A percentile compares a stretch with the other conserved stretches of the same genome.
Evolutionary conservation across 1,140 invertebrate species (phyloP).

Genomic region (Polyergus mexicanus): DNA sequence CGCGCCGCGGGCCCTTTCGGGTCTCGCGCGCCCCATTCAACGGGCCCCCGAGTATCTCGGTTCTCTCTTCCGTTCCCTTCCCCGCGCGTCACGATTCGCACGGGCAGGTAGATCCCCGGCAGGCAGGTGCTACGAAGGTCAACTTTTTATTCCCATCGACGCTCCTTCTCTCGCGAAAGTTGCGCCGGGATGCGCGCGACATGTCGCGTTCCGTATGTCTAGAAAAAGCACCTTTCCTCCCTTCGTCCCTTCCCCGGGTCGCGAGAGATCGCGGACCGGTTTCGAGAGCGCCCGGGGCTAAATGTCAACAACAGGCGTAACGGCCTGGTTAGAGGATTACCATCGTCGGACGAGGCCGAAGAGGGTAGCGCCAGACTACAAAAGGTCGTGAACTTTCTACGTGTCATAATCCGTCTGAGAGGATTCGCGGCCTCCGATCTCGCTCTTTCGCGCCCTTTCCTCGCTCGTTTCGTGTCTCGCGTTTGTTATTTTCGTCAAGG

Average conservation of each 20-base stretch:
- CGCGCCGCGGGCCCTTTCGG: conserved; percentile 48
- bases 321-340: conserved; percentile 84
- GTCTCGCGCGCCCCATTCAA: background rate
- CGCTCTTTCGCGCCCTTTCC: conserved; percentile 47
- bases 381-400: conserved; percentile 85
- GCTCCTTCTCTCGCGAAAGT: conserved; percentile 36
- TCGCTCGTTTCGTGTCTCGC: background rate
- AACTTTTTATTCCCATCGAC: conserved; percentile 69
- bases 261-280: conserved; percentile 78
- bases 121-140: conserved; percentile 73
- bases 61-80: background rate
- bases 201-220: conserved; percentile 50
- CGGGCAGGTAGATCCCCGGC: conserved; percentile 51
- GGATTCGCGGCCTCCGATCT: conserved; percentile 71
- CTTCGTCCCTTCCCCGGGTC: conserved; percentile 30
- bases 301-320: conserved; percentile 85
- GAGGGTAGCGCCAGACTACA: conserved; percentile 78
- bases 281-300: conserved; percentile 79
- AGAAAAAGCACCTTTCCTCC: conserved; percentile 24
- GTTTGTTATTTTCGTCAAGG: conserved; percentile 22
- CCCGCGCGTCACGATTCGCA: background rate
- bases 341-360: conserved; percentile 58
- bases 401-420: conserved; percentile 84
- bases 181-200: background rate
- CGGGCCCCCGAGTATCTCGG: conserved; percentile 16